These are phyloP conservation scores for Apoda limacodes DNA, from an alignment of 2,888 invertebrate genomes.

Conservation along the genomic window DNA sequence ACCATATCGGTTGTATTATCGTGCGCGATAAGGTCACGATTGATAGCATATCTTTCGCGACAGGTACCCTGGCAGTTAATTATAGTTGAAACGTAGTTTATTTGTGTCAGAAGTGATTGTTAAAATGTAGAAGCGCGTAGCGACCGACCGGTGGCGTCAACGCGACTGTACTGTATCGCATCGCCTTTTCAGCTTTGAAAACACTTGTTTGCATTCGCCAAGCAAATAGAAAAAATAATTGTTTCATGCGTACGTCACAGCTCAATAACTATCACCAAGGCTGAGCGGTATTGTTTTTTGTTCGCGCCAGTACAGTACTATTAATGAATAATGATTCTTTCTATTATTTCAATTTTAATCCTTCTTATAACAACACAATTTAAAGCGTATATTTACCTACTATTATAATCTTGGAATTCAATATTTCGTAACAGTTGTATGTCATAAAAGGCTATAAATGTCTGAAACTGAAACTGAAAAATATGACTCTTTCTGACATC, in stretches of 20 bases:
- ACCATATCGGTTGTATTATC: constrained; percentile 48
- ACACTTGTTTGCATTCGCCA: constrained; percentile 47
- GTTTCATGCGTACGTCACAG: constrained; percentile 54
- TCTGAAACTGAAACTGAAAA: too few species aligned
- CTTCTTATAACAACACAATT: too few species aligned
- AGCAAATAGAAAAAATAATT: constrained; percentile 58
- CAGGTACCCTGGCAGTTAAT: constrained; percentile 10
- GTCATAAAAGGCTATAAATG: too few species aligned
- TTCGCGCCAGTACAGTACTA: constrained; percentile 5
- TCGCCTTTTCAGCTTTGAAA: constrained; percentile 34
- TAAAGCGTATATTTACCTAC: too few species aligned
- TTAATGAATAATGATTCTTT: too few species aligned
- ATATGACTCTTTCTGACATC: too few species aligned
- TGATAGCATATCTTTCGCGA: constrained; percentile 15
- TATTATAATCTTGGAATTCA: too few species aligned
- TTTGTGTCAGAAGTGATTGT: constrained; percentile 15
- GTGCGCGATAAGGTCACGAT: constrained; percentile 42
- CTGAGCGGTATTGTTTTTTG: constrained; percentile 43
- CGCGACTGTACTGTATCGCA: constrained; percentile 35
- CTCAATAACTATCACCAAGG: constrained; percentile 54
- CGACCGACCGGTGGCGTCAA: constrained; percentile 34
- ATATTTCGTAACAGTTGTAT: too few species aligned
- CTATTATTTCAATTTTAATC: too few species aligned
- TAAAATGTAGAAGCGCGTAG: constrained; percentile 30
- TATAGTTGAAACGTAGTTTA: constrained; percentile 16